Percentiles rank a stretch among this genome's conserved stretches.
These are phyloP conservation scores for Andrena camellia DNA, from an alignment of 2,888 invertebrate species.

Conservation along the genomic window DNA sequence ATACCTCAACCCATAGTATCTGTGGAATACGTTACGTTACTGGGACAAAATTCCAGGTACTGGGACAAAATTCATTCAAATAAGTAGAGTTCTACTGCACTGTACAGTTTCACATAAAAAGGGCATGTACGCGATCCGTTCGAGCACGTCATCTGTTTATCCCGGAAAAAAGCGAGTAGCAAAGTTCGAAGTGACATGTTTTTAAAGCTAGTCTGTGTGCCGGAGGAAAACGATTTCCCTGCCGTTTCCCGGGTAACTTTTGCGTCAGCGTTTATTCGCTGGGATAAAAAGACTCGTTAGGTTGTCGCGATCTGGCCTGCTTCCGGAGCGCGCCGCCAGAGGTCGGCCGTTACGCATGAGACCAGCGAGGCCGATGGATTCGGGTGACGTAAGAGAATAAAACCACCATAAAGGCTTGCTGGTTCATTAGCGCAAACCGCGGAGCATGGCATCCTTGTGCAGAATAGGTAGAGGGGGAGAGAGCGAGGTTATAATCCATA, in stretches of 20 bases:
- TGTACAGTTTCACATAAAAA: neutral
- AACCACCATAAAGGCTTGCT: slow-evolving; percentile 75
- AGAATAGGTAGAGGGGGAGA: slow-evolving; percentile 33
- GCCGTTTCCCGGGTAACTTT: slow-evolving; percentile 60
- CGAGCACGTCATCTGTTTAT: neutral
- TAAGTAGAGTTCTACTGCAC: too few species aligned
- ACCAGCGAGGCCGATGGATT: slow-evolving; percentile 65
- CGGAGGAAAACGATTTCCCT: slow-evolving; percentile 38
- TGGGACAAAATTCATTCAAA: too few species aligned
- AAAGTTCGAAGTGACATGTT: neutral
- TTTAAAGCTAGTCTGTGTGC: slow-evolving; percentile 13
- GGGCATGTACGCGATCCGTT: neutral
- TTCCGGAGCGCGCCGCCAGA: slow-evolving; percentile 66
- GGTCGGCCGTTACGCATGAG: slow-evolving; percentile 54
- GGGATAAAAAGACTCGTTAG: slow-evolving; percentile 65
- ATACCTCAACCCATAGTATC: too few species aligned
- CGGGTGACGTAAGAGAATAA: slow-evolving; percentile 75
- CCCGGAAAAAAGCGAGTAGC: neutral
- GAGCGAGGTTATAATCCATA: slow-evolving; percentile 64
- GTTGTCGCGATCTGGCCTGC: slow-evolving; percentile 47
- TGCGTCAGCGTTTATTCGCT: slow-evolving; percentile 62
- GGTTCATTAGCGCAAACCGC: slow-evolving; percentile 76
- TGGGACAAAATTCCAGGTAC: too few species aligned
- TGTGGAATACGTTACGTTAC: too few species aligned
- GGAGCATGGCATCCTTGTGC: slow-evolving; percentile 63